Conservation (phyloP, 2,888 invertebrate genomes). For the Temnothorax ravouxi region DNA sequence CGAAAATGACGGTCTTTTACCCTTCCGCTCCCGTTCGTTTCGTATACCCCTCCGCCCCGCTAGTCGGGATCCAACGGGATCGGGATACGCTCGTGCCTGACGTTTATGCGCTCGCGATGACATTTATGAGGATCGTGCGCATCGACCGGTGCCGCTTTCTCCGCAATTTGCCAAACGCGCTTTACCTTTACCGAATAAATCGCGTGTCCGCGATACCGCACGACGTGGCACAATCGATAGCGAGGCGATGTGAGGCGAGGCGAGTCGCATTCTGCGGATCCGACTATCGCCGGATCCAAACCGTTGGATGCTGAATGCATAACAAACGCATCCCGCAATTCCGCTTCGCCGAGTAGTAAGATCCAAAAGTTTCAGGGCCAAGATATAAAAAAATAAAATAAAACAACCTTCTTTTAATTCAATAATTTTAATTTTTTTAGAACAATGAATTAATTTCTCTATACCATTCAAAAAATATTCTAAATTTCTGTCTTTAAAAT, state of each 20-base stretch:
- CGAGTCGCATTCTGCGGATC: not conserved
- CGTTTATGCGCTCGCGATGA: constrained; percentile 37
- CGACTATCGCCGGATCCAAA: not conserved
- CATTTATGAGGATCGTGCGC: constrained; percentile 50
- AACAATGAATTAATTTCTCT: not conserved
- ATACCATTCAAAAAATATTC: not conserved
- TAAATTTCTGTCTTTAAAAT: not conserved
- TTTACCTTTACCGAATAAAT: constrained; percentile 32
- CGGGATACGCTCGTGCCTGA: constrained; percentile 3
- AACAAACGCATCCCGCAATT: not conserved
- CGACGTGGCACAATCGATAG: constrained; percentile 32
- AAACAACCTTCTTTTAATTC: constrained; percentile 2
- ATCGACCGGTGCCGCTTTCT: constrained; percentile 23
- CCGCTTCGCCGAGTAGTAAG: not conserved
- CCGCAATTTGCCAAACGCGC: constrained; percentile 38
- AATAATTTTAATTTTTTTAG: not conserved
- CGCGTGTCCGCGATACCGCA: constrained; percentile 29
- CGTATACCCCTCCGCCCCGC: too few species aligned
- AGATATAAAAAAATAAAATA: not conserved
- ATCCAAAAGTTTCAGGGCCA: not conserved
- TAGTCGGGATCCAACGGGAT: not conserved
- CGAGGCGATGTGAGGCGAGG: not conserved
- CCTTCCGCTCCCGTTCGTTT: not conserved
- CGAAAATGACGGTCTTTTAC: not conserved
- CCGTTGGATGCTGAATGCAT: not conserved